Conservation (phyloP, 1,140 invertebrate genomes). For the Pantala flavescens region DNA sequence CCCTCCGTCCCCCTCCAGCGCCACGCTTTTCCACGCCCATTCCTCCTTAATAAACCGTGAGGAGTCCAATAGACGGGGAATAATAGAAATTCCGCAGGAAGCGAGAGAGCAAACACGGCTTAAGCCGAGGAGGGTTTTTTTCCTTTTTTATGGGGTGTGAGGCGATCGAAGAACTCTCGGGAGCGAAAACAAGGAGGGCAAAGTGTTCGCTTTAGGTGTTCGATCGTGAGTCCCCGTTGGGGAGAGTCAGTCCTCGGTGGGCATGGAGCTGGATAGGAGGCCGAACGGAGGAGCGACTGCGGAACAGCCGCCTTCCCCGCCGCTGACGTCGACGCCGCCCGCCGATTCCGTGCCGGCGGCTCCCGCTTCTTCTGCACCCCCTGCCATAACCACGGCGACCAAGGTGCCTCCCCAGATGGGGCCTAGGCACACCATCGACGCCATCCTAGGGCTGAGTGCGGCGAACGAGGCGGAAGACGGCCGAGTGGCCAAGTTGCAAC, state of each 20-base stretch:
- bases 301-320: not conserved
- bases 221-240: not conserved
- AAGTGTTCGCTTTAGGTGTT: too few relatives aligned
- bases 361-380: not conserved
- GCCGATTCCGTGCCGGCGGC: not conserved
- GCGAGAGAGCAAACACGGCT: too few relatives aligned
- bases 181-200: too few relatives aligned
- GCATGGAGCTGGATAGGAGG: conserved; percentile 1
- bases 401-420: not conserved
- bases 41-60: conserved; percentile 1
- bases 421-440: conserved; percentile 30
- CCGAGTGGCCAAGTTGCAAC: not conserved
- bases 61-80: not conserved
- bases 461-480: not conserved
- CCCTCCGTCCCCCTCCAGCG: not conserved
- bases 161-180: too few relatives aligned
- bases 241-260: not conserved
- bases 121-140: too few relatives aligned
- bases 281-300: not conserved
- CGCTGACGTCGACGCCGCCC: not conserved
- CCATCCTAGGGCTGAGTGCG: conserved; percentile 28
- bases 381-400: not conserved
- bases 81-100: not conserved
- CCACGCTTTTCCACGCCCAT: not conserved
- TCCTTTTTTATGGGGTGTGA: too few relatives aligned